Evolutionary conservation across 2,113 vertebrate species (phyloP).

Genomic region (Rousettus leschenaultii): DNA sequence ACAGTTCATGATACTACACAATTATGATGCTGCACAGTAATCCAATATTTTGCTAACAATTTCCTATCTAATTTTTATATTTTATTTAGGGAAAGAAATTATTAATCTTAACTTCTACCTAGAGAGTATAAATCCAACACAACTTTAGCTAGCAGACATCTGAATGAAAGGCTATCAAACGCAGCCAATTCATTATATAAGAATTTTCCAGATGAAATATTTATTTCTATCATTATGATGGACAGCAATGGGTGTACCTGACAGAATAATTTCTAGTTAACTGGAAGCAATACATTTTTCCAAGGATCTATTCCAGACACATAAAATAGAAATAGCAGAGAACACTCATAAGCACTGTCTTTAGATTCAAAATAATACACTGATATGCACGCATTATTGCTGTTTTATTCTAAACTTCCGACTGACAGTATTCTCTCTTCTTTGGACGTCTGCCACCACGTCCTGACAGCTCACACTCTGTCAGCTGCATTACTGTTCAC

Average conservation of each 20-base stretch:
- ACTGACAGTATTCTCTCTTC: neutral
- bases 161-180: neutral
- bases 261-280: neutral
- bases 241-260: neutral
- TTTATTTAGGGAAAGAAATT: neutral
- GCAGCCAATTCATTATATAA: neutral
- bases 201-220: neutral
- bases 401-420: neutral
- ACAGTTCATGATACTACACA: neutral
- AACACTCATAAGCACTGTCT: neutral
- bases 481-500: neutral
- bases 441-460: neutral
- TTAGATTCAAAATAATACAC: neutral
- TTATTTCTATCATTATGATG: neutral
- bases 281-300: neutral
- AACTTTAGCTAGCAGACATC: neutral
- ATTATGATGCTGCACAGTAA: neutral
- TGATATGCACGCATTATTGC: rapidly evolving
- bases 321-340: neutral
- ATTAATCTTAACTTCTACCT: neutral
- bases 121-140: neutral
- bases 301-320: neutral
- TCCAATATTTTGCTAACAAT: neutral
- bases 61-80: neutral
- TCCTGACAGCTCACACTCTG: neutral